A percentile compares a stretch with the other conserved stretches of the same genome.
Evolutionary conservation across 2,113 vertebrate species (phyloP).

Genomic region (Emydocephalus ijimae): DNA sequence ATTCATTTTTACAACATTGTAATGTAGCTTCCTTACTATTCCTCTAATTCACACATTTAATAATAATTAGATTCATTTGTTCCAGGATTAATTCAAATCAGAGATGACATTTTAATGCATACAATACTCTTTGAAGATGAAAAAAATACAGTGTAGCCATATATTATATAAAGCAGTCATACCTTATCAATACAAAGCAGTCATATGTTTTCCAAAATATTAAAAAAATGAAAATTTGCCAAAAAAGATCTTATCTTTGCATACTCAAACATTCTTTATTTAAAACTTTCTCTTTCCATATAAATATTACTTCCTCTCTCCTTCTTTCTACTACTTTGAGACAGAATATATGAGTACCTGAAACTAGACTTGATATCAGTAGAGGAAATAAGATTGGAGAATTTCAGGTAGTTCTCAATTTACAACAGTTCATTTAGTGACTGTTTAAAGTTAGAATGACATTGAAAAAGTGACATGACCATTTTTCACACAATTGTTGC

Average conservation of each 20-base stretch:
- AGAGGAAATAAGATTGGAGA: slow-evolving; percentile 19
- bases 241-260: not conserved
- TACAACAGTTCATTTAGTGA: not conserved
- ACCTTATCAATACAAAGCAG: not conserved
- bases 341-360: slow-evolving; percentile 1
- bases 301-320: not conserved
- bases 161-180: not conserved
- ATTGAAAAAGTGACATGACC: not conserved
- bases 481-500: not conserved
- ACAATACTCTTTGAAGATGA: not conserved
- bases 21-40: not conserved
- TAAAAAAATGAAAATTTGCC: not conserved
- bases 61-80: not conserved
- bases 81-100: not conserved
- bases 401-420: not conserved
- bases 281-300: slow-evolving; percentile 3
- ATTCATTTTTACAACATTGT: not conserved
- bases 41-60: not conserved
- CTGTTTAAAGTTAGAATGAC: not conserved
- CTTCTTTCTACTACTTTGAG: slow-evolving; percentile 28
- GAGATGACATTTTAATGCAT: not conserved
- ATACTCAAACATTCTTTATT: not conserved
- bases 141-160: not conserved
- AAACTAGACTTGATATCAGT: slow-evolving; percentile 21
- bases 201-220: not conserved